Conservation (phyloP, 2,888 invertebrate species). For the Cephonodes hylas region DNA sequence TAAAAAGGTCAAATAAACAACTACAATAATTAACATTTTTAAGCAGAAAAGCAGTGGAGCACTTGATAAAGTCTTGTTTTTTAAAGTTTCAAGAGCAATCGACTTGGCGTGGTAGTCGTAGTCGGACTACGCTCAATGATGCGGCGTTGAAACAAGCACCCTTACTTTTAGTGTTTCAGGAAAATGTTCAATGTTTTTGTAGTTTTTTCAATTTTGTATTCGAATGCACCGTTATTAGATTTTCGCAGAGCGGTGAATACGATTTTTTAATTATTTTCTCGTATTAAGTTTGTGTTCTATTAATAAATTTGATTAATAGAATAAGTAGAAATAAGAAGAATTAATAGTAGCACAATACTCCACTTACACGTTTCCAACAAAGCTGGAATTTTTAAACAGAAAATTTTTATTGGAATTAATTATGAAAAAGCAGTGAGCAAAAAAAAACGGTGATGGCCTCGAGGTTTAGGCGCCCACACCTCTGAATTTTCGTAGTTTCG, state of each 20-base stretch:
- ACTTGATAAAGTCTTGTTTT: neutral
- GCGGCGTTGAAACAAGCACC: neutral
- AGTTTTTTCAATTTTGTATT: neutral
- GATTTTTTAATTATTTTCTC: too few relatives aligned
- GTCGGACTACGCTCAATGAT: neutral
- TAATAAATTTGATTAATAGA: too few relatives aligned
- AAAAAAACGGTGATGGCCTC: too few relatives aligned
- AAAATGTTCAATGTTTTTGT: neutral
- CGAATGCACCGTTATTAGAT: neutral
- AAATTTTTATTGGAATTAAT: neutral
- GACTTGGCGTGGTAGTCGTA: neutral
- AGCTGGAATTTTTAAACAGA: neutral
- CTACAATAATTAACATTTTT: too few relatives aligned
- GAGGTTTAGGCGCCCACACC: too few relatives aligned
- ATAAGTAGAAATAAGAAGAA: too few relatives aligned
- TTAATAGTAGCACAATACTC: too few relatives aligned
- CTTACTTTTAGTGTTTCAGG: neutral
- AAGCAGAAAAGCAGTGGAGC: neutral
- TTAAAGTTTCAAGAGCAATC: slow-evolving; percentile 1
- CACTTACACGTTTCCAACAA: neutral
- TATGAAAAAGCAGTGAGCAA: too few relatives aligned
- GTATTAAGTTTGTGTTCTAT: too few relatives aligned
- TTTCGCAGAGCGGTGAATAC: too few relatives aligned
- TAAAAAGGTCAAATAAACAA: too few relatives aligned
- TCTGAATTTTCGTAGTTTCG: too few relatives aligned